Evolutionary conservation across 2,888 invertebrate species (phyloP).

Genomic region (Brenthis daphne): DNA sequence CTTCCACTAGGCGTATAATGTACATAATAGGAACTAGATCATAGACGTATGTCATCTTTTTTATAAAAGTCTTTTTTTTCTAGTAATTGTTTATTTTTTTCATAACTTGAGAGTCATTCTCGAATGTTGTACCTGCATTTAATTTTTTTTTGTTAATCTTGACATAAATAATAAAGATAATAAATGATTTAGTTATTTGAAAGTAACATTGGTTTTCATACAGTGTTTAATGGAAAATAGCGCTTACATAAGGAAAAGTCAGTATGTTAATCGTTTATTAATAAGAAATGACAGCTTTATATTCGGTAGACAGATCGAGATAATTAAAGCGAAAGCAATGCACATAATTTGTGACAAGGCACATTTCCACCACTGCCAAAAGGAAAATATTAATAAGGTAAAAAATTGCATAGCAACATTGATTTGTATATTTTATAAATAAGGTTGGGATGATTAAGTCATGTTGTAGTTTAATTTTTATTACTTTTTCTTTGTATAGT

Average conservation of each 20-base stretch:
- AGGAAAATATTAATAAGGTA: constrained; percentile 62
- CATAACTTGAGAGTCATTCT: constrained; percentile 79
- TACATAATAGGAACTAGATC: constrained; percentile 73
- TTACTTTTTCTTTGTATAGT: constrained; percentile 73
- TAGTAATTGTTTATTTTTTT: constrained; percentile 77
- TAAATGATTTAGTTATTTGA: constrained; percentile 71
- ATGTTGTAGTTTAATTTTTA: constrained; percentile 79
- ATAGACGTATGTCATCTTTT: constrained; percentile 72
- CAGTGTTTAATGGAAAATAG: constrained; percentile 53
- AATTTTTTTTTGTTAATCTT: constrained; percentile 78
- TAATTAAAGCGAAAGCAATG: constrained; percentile 56
- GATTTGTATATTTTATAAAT: constrained; percentile 75
- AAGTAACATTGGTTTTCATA: constrained; percentile 67
- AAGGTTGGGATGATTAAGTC: constrained; percentile 77
- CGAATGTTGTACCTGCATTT: constrained; percentile 84
- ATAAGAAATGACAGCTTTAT: constrained; percentile 80
- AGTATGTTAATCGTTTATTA: constrained; percentile 71
- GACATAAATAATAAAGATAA: constrained; percentile 77
- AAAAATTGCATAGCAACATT: constrained; percentile 63
- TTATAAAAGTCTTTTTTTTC: constrained; percentile 69
- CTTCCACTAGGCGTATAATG: constrained; percentile 79
- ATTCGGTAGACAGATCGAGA: constrained; percentile 67
- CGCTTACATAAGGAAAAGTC: constrained; percentile 75
- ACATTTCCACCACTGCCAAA: constrained; percentile 83
- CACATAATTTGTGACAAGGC: constrained; percentile 78